These are phyloP conservation scores for Leptopilina myrica DNA, from an alignment of 2,888 invertebrate species.

Conservation along the genomic window DNA sequence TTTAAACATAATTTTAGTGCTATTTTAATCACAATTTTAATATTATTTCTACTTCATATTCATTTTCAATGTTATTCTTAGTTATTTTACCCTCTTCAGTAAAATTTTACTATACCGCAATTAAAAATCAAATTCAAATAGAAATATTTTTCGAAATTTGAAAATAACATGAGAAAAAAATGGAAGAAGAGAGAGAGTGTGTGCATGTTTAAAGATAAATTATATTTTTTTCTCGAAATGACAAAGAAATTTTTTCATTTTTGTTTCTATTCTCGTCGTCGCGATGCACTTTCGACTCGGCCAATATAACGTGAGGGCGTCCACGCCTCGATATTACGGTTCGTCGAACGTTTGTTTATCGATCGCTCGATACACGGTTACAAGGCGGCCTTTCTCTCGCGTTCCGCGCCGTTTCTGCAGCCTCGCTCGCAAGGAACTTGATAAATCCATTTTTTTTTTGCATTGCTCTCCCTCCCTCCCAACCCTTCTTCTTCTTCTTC, in stretches of 20 bases:
- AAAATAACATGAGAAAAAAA: no score
- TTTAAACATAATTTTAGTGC: no score
- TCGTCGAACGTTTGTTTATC: constrained; percentile 58
- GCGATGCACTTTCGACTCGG: constrained; percentile 33
- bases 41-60: no score
- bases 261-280: neutral
- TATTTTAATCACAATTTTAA: no score
- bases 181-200: no score
- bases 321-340: constrained; percentile 58
- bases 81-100: no score
- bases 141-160: no score
- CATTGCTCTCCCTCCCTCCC: constrained; percentile 36
- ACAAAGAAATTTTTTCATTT: neutral
- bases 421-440: constrained; percentile 57
- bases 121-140: no score
- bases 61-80: no score
- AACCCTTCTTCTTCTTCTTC: neutral
- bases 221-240: neutral
- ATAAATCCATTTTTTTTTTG: constrained; percentile 55
- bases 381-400: constrained; percentile 57
- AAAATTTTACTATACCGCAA: no score
- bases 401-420: constrained; percentile 49
- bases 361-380: constrained; percentile 55
- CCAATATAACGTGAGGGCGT: constrained; percentile 36
- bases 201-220: no score